A percentile compares a stretch with the other conserved stretches of the same genome.
These are phyloP conservation scores for Ciconia boyciana DNA, from an alignment of 2,113 vertebrate genomes.

Conservation along the genomic window DNA sequence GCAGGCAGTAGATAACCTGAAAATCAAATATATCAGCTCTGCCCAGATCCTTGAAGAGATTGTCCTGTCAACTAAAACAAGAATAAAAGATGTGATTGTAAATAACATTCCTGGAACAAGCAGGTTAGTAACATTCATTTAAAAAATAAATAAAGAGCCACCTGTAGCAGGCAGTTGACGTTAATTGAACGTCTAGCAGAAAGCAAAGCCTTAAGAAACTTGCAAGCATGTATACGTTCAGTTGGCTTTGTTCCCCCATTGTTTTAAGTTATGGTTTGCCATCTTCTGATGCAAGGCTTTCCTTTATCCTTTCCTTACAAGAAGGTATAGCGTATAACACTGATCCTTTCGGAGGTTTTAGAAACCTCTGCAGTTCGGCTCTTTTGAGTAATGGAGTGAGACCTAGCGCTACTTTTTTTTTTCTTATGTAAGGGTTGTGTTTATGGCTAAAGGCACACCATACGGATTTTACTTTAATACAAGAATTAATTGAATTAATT, in stretches of 20 bases:
- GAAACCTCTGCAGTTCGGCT: neutral
- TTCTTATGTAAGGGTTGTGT: neutral
- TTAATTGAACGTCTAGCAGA: neutral
- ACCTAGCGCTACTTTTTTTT: neutral
- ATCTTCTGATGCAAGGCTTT: neutral
- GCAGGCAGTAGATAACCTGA: conserved; percentile 72
- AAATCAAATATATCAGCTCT: conserved; percentile 73
- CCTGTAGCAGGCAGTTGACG: neutral
- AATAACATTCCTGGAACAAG: conserved; percentile 28
- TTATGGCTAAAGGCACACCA: neutral
- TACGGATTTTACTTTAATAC: neutral
- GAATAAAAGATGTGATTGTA: conserved; percentile 68
- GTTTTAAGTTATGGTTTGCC: neutral
- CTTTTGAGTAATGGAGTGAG: neutral
- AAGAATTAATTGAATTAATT: neutral
- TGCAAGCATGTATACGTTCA: neutral
- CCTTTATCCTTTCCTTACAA: neutral
- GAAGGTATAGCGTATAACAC: neutral
- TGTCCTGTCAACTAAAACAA: conserved; percentile 63
- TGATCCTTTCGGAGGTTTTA: neutral
- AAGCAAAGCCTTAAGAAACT: neutral
- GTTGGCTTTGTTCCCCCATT: neutral
- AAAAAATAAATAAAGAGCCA: conserved; percentile 22
- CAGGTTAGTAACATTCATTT: conserved; percentile 40
- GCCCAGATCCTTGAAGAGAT: conserved; percentile 70